These are phyloP conservation scores for Polydrusus tereticollis DNA, from an alignment of 2,888 invertebrate genomes.

Conservation along the genomic window DNA sequence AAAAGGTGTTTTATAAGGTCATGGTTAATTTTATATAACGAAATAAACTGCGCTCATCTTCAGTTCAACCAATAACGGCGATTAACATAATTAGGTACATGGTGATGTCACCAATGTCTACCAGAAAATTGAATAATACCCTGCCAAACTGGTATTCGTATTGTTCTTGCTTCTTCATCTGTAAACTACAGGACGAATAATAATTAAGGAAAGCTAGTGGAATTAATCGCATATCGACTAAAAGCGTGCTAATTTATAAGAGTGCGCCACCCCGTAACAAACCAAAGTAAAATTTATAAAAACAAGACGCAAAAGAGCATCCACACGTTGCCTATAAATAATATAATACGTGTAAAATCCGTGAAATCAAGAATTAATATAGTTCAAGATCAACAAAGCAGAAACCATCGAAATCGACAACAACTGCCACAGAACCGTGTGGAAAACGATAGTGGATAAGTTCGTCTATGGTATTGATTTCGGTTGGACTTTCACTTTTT, in stretches of 20 bases:
- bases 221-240: too few relatives aligned
- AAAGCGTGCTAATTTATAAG: too few relatives aligned
- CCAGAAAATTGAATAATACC: background rate
- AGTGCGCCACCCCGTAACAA: too few relatives aligned
- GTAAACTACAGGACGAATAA: background rate
- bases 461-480: slow-evolving; percentile 3
- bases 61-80: background rate
- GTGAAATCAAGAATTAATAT: slow-evolving; percentile 10
- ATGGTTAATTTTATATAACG: background rate
- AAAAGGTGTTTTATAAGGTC: background rate
- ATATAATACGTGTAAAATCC: slow-evolving; percentile 5
- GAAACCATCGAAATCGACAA: background rate
- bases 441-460: too few relatives aligned
- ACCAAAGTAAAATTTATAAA: background rate
- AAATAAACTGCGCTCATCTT: slow-evolving; percentile 11
- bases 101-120: slow-evolving; percentile 3
- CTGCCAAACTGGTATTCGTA: background rate
- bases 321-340: background rate
- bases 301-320: slow-evolving; percentile 4
- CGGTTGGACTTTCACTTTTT: slow-evolving; percentile 25
- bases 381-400: slow-evolving; percentile 22
- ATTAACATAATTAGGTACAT: slow-evolving; percentile 7
- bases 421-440: slow-evolving; percentile 2
- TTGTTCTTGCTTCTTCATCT: background rate
- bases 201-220: background rate